Conservation (phyloP, 2,888 invertebrate genomes). For the Acronicta alni region DNA sequence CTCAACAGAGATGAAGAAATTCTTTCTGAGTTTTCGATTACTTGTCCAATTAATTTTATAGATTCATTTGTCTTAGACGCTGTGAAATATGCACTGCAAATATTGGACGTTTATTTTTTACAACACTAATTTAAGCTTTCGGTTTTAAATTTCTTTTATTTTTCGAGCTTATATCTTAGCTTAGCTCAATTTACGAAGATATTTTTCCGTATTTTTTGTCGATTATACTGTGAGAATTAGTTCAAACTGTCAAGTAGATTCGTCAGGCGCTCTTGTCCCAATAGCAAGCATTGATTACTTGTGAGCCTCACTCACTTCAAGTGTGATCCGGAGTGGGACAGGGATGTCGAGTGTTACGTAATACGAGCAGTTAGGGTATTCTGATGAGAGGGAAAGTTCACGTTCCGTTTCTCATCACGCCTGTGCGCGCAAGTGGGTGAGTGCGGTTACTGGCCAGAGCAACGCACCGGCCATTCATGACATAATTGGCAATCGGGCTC, state of each 20-base stretch:
- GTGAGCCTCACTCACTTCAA: slow-evolving; percentile 52
- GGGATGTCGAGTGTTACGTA: slow-evolving; percentile 68
- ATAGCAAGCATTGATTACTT: slow-evolving; percentile 45
- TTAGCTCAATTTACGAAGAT: background rate
- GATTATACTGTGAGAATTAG: slow-evolving; percentile 40
- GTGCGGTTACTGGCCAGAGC: slow-evolving; percentile 83
- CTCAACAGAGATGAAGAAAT: slow-evolving; percentile 87
- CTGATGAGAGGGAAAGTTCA: slow-evolving; percentile 88
- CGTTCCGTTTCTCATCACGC: slow-evolving; percentile 85
- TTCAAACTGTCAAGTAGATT: slow-evolving; percentile 39
- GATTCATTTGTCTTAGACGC: slow-evolving; percentile 87
- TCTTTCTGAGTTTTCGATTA: slow-evolving; percentile 89
- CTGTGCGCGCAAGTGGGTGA: slow-evolving; percentile 86
- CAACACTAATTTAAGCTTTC: slow-evolving; percentile 41
- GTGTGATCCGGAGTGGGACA: slow-evolving; percentile 61
- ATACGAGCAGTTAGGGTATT: slow-evolving; percentile 77
- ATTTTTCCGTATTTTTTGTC: slow-evolving; percentile 1
- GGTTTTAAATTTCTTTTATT: slow-evolving; percentile 32
- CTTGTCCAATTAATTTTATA: slow-evolving; percentile 89
- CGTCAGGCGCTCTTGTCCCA: slow-evolving; percentile 39
- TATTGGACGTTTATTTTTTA: slow-evolving; percentile 59
- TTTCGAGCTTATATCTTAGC: slow-evolving; percentile 10
- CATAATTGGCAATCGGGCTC: slow-evolving; percentile 85
- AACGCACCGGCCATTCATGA: slow-evolving; percentile 86
- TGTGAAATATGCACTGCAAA: slow-evolving; percentile 76